These are phyloP conservation scores for Peromyscus melanophrys DNA, from an alignment of 2,797 vertebrate genomes.

Conservation along the genomic window DNA sequence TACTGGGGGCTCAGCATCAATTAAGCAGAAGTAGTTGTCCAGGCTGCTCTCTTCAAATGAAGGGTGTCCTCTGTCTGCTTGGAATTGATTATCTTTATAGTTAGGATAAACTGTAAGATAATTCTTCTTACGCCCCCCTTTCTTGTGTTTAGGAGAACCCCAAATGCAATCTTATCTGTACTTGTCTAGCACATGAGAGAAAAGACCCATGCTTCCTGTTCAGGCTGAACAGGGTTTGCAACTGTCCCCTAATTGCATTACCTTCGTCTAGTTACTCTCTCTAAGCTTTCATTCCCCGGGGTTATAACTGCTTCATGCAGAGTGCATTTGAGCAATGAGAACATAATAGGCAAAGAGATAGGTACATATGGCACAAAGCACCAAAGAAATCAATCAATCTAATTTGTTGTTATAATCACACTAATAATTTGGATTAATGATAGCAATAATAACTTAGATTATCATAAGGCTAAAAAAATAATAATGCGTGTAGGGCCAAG, in stretches of 20 bases:
- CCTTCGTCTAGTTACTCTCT: neutral
- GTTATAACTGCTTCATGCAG: neutral
- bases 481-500: neutral
- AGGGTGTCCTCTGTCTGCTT: neutral
- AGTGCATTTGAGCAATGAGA: slow-evolving; percentile 19
- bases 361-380: neutral
- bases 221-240: slow-evolving; percentile 25
- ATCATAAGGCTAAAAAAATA: neutral
- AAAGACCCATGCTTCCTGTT: neutral
- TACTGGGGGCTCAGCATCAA: neutral
- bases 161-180: neutral
- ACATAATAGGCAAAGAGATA: neutral
- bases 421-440: slow-evolving; percentile 19
- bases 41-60: neutral
- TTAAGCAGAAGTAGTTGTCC: neutral
- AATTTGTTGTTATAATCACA: neutral
- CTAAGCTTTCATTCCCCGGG: neutral
- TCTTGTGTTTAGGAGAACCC: slow-evolving; percentile 33
- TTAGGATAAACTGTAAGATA: slow-evolving; percentile 43
- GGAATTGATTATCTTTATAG: slow-evolving; percentile 27
- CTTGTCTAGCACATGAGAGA: neutral
- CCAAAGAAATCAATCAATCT: neutral
- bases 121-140: neutral
- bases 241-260: neutral
- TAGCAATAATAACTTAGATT: neutral